Percentiles rank a stretch among this genome's conserved stretches.
These are phyloP conservation scores for Beaufortia kweichowensis DNA, from an alignment of 2,113 vertebrate species.

Conservation along the genomic window DNA sequence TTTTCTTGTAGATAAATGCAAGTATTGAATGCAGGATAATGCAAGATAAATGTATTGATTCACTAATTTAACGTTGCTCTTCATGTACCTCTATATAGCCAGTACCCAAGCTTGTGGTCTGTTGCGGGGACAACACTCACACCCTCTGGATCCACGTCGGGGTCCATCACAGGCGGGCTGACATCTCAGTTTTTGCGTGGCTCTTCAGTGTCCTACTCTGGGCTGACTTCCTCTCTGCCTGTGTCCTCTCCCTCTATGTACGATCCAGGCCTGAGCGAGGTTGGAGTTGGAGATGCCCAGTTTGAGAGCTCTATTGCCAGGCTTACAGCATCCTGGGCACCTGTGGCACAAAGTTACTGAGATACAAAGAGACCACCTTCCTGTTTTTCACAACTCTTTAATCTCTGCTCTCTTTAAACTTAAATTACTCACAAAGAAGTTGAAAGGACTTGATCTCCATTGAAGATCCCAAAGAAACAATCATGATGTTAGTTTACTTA, in stretches of 20 bases:
- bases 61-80: not conserved
- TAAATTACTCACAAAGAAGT: not conserved
- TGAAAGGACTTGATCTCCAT: not conserved
- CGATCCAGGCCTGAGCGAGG: conserved; percentile 72
- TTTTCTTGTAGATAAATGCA: not conserved
- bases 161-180: conserved; percentile 71
- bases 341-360: conserved; percentile 80
- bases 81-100: conserved; percentile 60
- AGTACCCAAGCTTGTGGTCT: conserved; percentile 80
- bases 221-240: conserved; percentile 75
- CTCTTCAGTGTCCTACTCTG: conserved; percentile 73
- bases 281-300: conserved; percentile 72
- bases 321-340: conserved; percentile 77
- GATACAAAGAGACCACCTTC: not conserved
- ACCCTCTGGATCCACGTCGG: conserved; percentile 70
- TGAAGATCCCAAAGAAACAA: no score
- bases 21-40: no score
- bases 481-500: no score
- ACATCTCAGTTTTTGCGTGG: conserved; percentile 78
- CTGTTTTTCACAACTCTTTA: not conserved
- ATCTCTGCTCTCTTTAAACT: not conserved
- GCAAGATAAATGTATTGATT: not conserved
- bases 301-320: conserved; percentile 79
- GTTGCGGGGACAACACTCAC: conserved; percentile 74
- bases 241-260: conserved; percentile 79